These are phyloP conservation scores for Sphinx pinastri DNA, from an alignment of 2,888 invertebrate species.

Conservation along the genomic window DNA sequence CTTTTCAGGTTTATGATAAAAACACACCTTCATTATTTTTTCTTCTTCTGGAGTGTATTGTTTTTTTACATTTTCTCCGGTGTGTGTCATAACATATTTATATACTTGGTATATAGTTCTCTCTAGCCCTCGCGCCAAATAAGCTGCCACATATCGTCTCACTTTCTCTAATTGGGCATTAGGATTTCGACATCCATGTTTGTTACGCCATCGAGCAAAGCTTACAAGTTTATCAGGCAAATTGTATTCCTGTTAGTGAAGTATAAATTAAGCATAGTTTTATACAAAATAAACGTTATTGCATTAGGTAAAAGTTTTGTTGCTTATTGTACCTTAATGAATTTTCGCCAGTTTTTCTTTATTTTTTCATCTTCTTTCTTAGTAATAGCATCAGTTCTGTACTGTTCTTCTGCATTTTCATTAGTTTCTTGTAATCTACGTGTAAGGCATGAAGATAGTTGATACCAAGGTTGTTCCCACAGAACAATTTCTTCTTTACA, in stretches of 20 bases:
- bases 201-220: constrained; percentile 67
- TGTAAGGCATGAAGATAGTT: constrained; percentile 52
- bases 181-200: constrained; percentile 46
- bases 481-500: constrained; percentile 48
- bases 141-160: constrained; percentile 61
- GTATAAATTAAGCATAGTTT: constrained; percentile 22
- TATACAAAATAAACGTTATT: no score
- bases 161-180: constrained; percentile 54
- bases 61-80: constrained; percentile 52
- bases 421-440: constrained; percentile 44
- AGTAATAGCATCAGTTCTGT: constrained; percentile 55
- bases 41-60: constrained; percentile 57
- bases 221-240: constrained; percentile 63
- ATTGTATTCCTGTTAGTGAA: constrained; percentile 53
- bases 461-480: constrained; percentile 75
- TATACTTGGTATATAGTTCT: constrained; percentile 67
- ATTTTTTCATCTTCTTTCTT: constrained; percentile 59
- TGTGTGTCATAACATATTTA: constrained; percentile 52
- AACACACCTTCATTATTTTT: constrained; percentile 67
- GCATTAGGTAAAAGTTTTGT: no score
- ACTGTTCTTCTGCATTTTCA: constrained; percentile 41
- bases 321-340: constrained; percentile 53
- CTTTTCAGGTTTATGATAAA: constrained; percentile 53
- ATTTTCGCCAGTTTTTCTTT: constrained; percentile 62
- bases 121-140: constrained; percentile 62